Conservation (phyloP, 2,888 invertebrate genomes). For the Parascotia fuliginaria region DNA sequence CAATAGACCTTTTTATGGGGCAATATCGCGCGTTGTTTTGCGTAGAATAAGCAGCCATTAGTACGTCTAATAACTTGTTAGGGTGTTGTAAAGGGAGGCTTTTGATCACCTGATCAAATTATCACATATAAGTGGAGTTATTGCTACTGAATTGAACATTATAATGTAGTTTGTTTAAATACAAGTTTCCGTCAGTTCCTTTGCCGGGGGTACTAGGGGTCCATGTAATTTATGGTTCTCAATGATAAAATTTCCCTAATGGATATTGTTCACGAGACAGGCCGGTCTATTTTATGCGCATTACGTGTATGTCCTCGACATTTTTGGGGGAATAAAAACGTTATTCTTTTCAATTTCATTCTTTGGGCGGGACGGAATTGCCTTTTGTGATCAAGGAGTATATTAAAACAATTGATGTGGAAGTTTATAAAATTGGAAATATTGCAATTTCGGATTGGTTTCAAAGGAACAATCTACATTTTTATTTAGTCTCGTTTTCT, state of each 20-base stretch:
- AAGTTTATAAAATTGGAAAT: conserved; percentile 33
- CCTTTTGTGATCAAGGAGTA: conserved; percentile 34
- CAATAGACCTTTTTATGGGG: conserved; percentile 72
- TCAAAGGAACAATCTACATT: too few species aligned
- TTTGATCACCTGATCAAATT: conserved; percentile 72
- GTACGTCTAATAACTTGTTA: conserved; percentile 67
- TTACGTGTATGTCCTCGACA: conserved; percentile 46
- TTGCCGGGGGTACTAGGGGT: conserved; percentile 46
- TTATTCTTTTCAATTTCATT: conserved; percentile 37
- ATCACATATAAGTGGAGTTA: conserved; percentile 70
- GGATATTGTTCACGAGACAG: conserved; percentile 74
- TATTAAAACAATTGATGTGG: conserved; percentile 36
- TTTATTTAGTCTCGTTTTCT: too few species aligned
- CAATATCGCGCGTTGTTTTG: conserved; percentile 70
- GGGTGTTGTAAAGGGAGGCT: conserved; percentile 46
- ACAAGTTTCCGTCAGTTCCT: conserved; percentile 62
- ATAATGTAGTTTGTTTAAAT: conserved; percentile 81
- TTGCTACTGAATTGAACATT: conserved; percentile 72
- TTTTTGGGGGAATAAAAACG: conserved; percentile 34
- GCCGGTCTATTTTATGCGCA: conserved; percentile 60
- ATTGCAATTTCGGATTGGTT: conserved; percentile 1
- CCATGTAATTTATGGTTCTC: conserved; percentile 72
- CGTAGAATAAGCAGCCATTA: conserved; percentile 70
- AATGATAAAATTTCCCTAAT: conserved; percentile 78
- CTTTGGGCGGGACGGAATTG: conserved; percentile 33